Percentiles rank a stretch among this genome's conserved stretches.
Conservation (phyloP, 2,113 vertebrate genomes). For the Pollachius pollachius region DNA sequence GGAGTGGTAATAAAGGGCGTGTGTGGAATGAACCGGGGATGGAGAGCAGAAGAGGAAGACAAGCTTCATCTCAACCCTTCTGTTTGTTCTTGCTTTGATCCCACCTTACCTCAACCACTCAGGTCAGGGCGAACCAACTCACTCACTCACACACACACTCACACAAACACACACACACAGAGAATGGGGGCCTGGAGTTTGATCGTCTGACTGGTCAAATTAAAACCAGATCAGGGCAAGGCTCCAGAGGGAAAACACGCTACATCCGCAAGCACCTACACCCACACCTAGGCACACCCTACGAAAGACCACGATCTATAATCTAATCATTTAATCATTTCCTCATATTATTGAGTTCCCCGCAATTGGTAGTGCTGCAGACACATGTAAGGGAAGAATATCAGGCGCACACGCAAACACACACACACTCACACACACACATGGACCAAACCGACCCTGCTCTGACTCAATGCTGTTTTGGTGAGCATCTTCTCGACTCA, state of each 20-base stretch:
- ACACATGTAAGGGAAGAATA: too few species aligned
- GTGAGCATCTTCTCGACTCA: too few species aligned
- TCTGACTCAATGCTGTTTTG: too few species aligned
- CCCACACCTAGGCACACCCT: conserved; percentile 14
- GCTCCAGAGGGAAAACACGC: conserved; percentile 29
- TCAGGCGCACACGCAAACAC: too few species aligned
- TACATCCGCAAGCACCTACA: not conserved
- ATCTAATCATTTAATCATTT: too few species aligned
- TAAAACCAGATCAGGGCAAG: conserved; percentile 65
- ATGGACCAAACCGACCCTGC: too few species aligned
- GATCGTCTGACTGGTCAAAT: conserved; percentile 69
- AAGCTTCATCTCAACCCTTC: conserved; percentile 48
- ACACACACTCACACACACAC: too few species aligned
- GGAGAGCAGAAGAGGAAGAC: conserved; percentile 10
- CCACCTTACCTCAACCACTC: conserved; percentile 47
- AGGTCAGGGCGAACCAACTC: conserved; percentile 41
- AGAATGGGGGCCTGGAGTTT: conserved; percentile 52
- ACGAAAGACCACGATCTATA: too few species aligned
- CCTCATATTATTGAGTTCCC: too few species aligned
- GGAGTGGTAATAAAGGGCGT: not conserved
- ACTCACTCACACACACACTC: conserved; percentile 12
- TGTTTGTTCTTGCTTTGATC: conserved; percentile 68
- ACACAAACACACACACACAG: conserved; percentile 8
- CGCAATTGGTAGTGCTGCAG: too few species aligned
- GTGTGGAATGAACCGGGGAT: not conserved